A percentile compares a stretch with the other conserved stretches of the same genome.
Conservation (phyloP, 2,113 vertebrate genomes). For the Amblyornis subalaris region DNA sequence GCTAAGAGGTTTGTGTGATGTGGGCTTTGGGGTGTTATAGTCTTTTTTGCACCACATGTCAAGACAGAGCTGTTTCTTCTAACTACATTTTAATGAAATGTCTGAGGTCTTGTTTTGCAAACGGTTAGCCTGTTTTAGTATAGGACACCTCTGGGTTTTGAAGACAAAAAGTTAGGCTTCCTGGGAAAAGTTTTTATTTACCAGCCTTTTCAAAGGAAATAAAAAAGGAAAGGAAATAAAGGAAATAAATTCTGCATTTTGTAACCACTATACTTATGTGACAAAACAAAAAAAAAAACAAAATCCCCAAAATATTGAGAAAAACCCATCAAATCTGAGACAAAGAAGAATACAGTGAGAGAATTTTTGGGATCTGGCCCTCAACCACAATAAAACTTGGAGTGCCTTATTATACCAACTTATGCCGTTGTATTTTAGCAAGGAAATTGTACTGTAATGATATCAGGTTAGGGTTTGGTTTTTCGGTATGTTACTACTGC, state of each 20-base stretch:
- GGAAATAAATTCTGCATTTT: neutral
- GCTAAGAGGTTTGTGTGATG: neutral
- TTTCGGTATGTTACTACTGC: neutral
- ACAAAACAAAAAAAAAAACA: neutral
- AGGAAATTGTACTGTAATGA: neutral
- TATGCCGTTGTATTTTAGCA: neutral
- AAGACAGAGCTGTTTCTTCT: neutral
- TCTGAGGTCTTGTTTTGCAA: neutral
- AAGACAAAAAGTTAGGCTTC: neutral
- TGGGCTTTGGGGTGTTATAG: neutral
- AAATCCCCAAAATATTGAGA: neutral
- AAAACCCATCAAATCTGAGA: neutral
- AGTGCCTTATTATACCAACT: neutral
- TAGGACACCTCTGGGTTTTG: neutral
- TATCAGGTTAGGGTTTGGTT: accelerated
- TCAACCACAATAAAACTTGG: neutral
- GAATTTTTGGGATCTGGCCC: neutral
- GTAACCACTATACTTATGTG: neutral
- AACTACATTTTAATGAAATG: neutral
- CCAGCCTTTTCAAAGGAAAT: neutral
- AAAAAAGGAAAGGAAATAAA: neutral
- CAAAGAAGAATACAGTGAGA: neutral
- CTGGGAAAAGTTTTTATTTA: neutral
- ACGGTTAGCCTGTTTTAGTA: neutral
- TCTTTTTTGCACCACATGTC: accelerated